Base-by-base conservation (phyloP, 2,797 vertebrate genomes). In the Tangara arthus region DNA sequence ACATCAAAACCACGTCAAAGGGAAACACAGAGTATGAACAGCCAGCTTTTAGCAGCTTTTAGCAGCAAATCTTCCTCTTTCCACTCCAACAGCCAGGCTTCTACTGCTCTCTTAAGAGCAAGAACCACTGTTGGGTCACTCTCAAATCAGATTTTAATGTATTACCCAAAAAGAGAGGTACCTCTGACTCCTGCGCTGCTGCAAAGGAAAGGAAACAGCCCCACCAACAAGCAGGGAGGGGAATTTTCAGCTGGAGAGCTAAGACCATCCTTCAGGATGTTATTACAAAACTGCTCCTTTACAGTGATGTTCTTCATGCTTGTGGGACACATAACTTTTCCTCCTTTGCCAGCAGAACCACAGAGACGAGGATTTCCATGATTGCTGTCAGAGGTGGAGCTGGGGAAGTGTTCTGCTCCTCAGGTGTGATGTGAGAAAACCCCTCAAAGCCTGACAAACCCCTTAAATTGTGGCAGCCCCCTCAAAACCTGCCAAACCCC, bases 311-410 rank as follows among this genome's bases (percentile, higher is more conserved):
- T 35, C 4, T 28, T 52, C 2, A 2, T 17, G 50, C 23, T 82
- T 37, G 14, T 3, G 0, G 23, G 21, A 30, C 26, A 14, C 2
- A 2, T 2, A 3, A 28, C 1, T 14, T 66, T 39, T 65, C 56
- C 12, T 56, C 46, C 24, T 86, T 26, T 21, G 20, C 41, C 79
- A 73, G 15, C 14, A 28, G 1, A 32, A 11, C 3, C 18, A 52
- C 26, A 44, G 8, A 37, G 46, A 59, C 7, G 7, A 30, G 11
- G 28, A 39, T 24, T 80, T 68, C 60, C 18, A 11, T 2, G 13
- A 39, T 4, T 57, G 23, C 44, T 56, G 23, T 2, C 28, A 57
- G 30, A 86, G 16, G 7, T 1, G 11, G 59, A 72, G 59, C 19
- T 39, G 60, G 53, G 21, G 30, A 73, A 52, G 21, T 34, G 15